Evolutionary conservation across 2,888 invertebrate genomes (phyloP).

Genomic region (Leucania comma): DNA sequence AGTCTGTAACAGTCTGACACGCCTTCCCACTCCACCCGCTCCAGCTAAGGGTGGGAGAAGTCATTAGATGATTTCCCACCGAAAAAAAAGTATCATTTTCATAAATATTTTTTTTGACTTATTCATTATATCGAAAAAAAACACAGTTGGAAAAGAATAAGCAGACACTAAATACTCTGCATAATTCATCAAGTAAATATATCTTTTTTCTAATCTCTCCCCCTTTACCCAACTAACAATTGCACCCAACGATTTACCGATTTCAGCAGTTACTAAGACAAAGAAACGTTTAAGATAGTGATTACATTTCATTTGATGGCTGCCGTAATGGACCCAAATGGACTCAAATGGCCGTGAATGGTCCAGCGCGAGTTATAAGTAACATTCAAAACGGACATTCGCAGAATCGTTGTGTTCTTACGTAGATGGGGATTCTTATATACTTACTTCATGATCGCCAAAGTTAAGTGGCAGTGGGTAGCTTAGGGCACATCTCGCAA

Average conservation of each 20-base stretch:
- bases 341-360: constrained; percentile 72
- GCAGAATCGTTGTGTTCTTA: constrained; percentile 13
- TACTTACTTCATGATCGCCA: neutral
- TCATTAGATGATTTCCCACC: too few relatives aligned
- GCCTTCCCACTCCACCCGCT: too few relatives aligned
- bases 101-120: too few relatives aligned
- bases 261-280: constrained; percentile 57
- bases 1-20: too few relatives aligned
- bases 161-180: too few relatives aligned
- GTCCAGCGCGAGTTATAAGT: constrained; percentile 64
- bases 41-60: too few relatives aligned
- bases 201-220: neutral
- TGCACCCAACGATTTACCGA: constrained; percentile 46
- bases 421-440: constrained; percentile 15
- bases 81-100: too few relatives aligned
- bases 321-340: constrained; percentile 72
- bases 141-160: too few relatives aligned
- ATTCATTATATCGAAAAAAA: too few relatives aligned
- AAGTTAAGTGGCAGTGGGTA: neutral
- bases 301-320: constrained; percentile 73
- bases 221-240: constrained; percentile 19
- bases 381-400: constrained; percentile 42
- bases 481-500: too few relatives aligned
- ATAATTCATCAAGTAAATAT: too few relatives aligned
- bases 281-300: constrained; percentile 60